phyloP scores from a whole-genome alignment of 1,140 invertebrate genomes.

The Lasioglossum baleicum region DNA sequence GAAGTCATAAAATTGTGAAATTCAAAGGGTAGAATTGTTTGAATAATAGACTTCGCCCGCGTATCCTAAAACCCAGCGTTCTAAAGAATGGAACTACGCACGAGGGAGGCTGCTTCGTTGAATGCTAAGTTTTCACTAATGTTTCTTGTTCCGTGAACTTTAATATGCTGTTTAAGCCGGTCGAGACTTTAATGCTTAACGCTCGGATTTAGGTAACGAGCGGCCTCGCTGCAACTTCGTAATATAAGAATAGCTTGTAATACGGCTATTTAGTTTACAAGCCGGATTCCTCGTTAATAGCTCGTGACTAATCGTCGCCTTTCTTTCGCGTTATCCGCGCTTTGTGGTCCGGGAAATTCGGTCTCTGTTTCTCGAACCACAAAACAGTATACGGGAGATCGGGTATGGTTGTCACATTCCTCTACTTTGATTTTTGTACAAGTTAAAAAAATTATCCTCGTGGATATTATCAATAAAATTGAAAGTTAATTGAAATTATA shows the following conservation, averaged over 20 bases:
- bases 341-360: neutral
- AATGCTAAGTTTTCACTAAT: constrained; percentile 78
- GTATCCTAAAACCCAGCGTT: neutral
- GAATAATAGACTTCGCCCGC: neutral
- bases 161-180: constrained; percentile 74
- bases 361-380: no score
- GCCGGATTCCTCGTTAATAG: constrained; percentile 45
- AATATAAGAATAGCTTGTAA: constrained; percentile 51
- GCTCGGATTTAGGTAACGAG: constrained; percentile 55
- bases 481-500: no score
- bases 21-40: neutral
- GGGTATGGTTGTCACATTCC: no score
- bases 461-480: no score
- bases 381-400: no score
- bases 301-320: constrained; percentile 43
- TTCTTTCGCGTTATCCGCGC: constrained; percentile 12
- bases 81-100: constrained; percentile 29
- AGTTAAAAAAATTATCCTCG: no score
- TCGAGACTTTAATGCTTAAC: constrained; percentile 57
- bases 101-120: constrained; percentile 64
- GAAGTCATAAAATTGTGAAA: constrained; percentile 12
- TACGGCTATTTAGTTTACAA: constrained; percentile 40
- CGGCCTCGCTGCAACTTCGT: constrained; percentile 36
- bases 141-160: constrained; percentile 73
- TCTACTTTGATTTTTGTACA: no score